Base-by-base conservation (phyloP, 2,888 invertebrate genomes). In the Tuberolachnus salignus region DNA sequence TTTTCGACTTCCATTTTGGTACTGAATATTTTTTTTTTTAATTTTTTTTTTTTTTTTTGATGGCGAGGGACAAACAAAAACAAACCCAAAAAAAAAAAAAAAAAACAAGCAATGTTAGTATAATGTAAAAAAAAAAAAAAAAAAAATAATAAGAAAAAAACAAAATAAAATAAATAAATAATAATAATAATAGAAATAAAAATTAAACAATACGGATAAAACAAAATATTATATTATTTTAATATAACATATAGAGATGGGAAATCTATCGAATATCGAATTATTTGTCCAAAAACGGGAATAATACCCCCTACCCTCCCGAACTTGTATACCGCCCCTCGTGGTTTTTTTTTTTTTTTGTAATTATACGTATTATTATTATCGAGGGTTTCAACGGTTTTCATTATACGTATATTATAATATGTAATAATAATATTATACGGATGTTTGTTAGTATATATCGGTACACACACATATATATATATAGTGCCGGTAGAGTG, bases 1-100 rank as follows among this genome's bases (percentile, higher is more conserved):
- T 94, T 94, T 87, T 94, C 94, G 86, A 92, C 90, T 88, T 94
- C 94, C 89, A 92, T 88, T 87, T 93, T 93, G 69, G 80, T 74
- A 81, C 78, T 74, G 72, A n/a, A n/a, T n/a, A n/a, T n/a, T n/a
- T n/a, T n/a, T 80, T 74, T 80, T 34, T 34, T 34, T 34, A 4
- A 34, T 34, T 34, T 34, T 4, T 34, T 34, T 80, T 74, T 80
- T 34, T 34, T 34, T 34, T 80, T 74, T 80, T 66, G 71, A 73
- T 66, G 59, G 70, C 86, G 84, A 83, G 84, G 82, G 82, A 82
- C 82, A 82, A 81, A 81, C 73, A 80, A 82, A 82, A 82, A 81
- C 80, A 81, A 82, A 82, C 69, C 81, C 82, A 82, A 81, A 81
- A 82, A 81, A 81, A 67, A 82, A 82, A 81, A 81, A 82, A 81